These are phyloP conservation scores for Zosterops pallidus DNA, from an alignment of 2,113 vertebrate species.

Conservation along the genomic window DNA sequence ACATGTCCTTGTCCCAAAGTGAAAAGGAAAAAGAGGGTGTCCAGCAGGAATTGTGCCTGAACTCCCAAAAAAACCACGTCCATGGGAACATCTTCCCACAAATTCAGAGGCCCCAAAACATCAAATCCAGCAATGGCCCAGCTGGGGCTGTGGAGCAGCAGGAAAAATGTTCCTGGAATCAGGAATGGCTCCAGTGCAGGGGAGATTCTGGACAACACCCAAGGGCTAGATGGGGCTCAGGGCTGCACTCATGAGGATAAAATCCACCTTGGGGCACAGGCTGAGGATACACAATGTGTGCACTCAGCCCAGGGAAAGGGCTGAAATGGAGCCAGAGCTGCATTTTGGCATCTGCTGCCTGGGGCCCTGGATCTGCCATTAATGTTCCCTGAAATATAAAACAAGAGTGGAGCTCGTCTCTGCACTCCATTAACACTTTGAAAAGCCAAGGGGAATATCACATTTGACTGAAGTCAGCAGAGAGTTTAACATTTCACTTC, in stretches of 20 bases:
- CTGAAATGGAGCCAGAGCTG: conserved; percentile 15
- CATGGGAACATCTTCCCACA: not conserved
- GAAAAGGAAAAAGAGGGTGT: not conserved
- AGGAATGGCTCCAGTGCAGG: not conserved
- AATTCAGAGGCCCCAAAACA: not conserved
- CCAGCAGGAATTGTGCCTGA: not conserved
- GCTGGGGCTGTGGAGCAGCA: not conserved
- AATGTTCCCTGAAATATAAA: conserved; percentile 46
- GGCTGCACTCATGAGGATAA: not conserved
- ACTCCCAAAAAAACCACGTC: not conserved
- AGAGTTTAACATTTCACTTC: conserved; percentile 51
- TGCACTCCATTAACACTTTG: conserved; percentile 53
- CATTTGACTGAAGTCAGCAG: conserved; percentile 25
- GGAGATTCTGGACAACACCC: not conserved
- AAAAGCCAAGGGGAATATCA: conserved; percentile 51
- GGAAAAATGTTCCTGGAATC: not conserved
- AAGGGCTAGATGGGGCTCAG: not conserved
- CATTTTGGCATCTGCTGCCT: conserved; percentile 38
- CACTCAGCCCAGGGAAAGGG: not conserved
- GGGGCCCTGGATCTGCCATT: conserved; percentile 32
- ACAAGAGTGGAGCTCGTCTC: not conserved
- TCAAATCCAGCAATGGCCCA: not conserved
- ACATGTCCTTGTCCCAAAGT: not conserved
- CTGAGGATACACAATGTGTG: not conserved
- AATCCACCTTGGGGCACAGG: not conserved